Evolutionary conservation across 2,888 invertebrate genomes (phyloP).

Genomic region (Cheilosia grossa): DNA sequence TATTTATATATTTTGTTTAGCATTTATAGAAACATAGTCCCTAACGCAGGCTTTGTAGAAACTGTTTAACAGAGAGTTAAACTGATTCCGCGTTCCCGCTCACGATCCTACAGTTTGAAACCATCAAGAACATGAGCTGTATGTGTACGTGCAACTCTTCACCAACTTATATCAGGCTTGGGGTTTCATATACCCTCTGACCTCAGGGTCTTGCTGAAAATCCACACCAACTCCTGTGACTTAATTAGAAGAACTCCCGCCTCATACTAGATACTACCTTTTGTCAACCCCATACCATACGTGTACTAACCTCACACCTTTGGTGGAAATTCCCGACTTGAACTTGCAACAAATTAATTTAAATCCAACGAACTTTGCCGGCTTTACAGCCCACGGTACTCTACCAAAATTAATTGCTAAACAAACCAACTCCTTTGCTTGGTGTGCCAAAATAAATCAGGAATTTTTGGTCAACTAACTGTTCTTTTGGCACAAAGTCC

Average conservation of each 20-base stretch:
- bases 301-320: conserved; percentile 9
- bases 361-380: conserved; percentile 19
- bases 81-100: too few relatives aligned
- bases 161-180: background rate
- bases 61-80: too few relatives aligned
- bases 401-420: conserved; percentile 57
- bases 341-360: conserved; percentile 71
- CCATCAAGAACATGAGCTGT: too few relatives aligned
- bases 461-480: conserved; percentile 71
- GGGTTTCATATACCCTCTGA: background rate
- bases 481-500: conserved; percentile 50
- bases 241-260: conserved; percentile 1
- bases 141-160: background rate
- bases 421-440: conserved; percentile 12
- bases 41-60: too few relatives aligned
- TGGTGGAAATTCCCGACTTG: conserved; percentile 40
- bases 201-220: background rate
- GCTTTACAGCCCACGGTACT: conserved; percentile 27
- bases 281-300: background rate
- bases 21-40: too few relatives aligned
- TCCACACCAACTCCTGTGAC: background rate
- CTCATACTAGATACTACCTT: background rate
- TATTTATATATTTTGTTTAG: too few relatives aligned
- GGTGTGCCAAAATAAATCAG: conserved; percentile 37
- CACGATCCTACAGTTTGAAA: too few relatives aligned